Base-by-base conservation (phyloP, 2,113 vertebrate species). In the Coturnix japonica region DNA sequence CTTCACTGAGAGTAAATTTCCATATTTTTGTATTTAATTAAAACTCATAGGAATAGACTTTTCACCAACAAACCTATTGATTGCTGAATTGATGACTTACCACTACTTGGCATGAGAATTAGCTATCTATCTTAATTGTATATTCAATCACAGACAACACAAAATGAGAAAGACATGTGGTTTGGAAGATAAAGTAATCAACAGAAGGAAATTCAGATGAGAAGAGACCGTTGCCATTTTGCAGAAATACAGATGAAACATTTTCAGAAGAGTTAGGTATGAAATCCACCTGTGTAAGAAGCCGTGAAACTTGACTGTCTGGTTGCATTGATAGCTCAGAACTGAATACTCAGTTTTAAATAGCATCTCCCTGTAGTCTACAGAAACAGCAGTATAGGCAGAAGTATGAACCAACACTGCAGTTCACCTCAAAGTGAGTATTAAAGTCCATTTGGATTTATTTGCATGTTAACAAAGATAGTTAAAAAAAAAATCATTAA, bases 1-100 rank as follows among this genome's bases (percentile, higher is more conserved):
- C 56, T 65, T 92, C 88, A 96, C 46, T 76, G 67, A 92, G 65
- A 96, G 64, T 56, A 92, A 88, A 89, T 92, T 95, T 93, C 60
- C 64, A 83, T 87, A 79, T 95, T 82, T 91, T 88, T 31, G 47
- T 73, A n/a, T 76, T 83, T 94, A 96, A 97, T 94, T 95, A 84
- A 90, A 60, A 59, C 82, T 91, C 86, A 49, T 17, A 86, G 91
- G 93, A 92, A 91, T 93, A 95, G 88, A 46, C 59, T 94, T 96
- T 94, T 85, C 77, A 84, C 72, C 10, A 41, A 95, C 67, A 94
- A 92, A 94, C 57, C 35, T 57, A 78, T 66, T 90, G 89, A 94
- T 95, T 95, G 71, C 89, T 54, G 53, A 91, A 47, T 81, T 78
- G 39, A 85, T 93, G 72, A 59, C 57, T 79, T 92, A 49, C 49